phyloP scores from a whole-genome alignment of 2,113 vertebrate genomes.

The Leptobrachium leishanense region DNA sequence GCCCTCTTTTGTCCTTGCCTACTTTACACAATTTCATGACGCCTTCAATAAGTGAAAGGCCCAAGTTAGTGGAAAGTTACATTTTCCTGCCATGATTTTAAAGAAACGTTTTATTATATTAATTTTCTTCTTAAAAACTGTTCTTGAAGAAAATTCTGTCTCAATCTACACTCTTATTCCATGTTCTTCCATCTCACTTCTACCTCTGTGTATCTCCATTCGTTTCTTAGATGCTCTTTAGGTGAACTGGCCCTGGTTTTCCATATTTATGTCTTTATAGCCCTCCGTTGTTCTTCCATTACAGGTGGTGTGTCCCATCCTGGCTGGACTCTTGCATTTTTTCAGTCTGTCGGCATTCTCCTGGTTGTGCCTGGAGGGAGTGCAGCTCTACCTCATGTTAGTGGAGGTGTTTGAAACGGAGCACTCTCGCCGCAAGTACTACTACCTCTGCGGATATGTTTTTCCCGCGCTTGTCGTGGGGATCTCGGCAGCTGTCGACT shows the following conservation, averaged over 20 bases:
- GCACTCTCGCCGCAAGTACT: slow-evolving; percentile 88
- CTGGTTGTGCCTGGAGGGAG: slow-evolving; percentile 91
- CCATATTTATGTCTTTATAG: too few relatives aligned
- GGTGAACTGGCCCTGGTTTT: too few relatives aligned
- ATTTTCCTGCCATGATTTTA: too few relatives aligned
- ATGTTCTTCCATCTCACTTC: not conserved
- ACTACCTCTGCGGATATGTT: slow-evolving; percentile 91
- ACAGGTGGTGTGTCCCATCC: slow-evolving; percentile 88
- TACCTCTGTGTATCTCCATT: not conserved
- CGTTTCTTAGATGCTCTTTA: not conserved
- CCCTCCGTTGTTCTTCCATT: not conserved
- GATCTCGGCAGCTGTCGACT: slow-evolving; percentile 88
- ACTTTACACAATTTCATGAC: too few relatives aligned
- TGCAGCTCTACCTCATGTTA: slow-evolving; percentile 90
- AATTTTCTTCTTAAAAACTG: too few relatives aligned
- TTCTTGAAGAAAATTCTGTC: too few relatives aligned
- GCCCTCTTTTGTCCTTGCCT: too few relatives aligned
- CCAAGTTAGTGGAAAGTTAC: too few relatives aligned
- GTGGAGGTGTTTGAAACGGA: slow-evolving; percentile 92
- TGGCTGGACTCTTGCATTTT: slow-evolving; percentile 88
- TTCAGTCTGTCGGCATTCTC: slow-evolving; percentile 93
- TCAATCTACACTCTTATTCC: too few relatives aligned
- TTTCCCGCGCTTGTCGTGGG: slow-evolving; percentile 89
- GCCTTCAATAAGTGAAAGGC: too few relatives aligned
- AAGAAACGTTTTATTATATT: too few relatives aligned